phyloP scores from a whole-genome alignment of 2,113 vertebrate species.

The Scolopax mira region DNA sequence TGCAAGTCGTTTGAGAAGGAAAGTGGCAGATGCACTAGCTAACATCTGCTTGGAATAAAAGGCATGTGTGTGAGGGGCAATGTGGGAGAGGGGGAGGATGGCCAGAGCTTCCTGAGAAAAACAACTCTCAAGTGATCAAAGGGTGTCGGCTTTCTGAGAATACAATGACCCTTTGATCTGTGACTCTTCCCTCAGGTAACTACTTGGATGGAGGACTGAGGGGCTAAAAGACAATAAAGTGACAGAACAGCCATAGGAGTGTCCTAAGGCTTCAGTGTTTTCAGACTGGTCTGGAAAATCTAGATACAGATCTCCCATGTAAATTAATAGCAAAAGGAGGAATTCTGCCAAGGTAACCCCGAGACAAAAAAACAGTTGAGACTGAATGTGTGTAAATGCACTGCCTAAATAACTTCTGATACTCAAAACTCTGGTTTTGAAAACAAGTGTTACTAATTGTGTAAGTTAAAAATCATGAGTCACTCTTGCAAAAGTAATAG shows the following conservation, averaged over 20 bases:
- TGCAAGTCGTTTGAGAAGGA: conserved; percentile 8
- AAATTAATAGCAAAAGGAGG: conserved; percentile 15
- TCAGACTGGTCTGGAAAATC: neutral
- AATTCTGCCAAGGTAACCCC: neutral
- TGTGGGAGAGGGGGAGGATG: neutral
- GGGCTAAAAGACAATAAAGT: neutral
- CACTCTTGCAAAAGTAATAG: neutral
- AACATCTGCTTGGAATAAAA: conserved; percentile 32
- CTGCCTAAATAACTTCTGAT: neutral
- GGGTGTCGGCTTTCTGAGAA: neutral
- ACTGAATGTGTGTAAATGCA: neutral
- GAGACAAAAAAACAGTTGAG: neutral
- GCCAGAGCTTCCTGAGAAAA: neutral
- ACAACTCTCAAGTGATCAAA: conserved; percentile 28
- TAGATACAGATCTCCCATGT: neutral
- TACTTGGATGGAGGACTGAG: neutral
- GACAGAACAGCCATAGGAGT: neutral
- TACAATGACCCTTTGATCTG: conserved; percentile 37
- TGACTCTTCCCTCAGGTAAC: conserved; percentile 7
- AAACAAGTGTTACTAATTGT: neutral
- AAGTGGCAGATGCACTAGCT: conserved; percentile 17
- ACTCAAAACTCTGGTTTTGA: neutral
- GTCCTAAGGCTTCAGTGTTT: neutral
- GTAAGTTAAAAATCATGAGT: neutral
- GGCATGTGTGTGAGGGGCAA: neutral